phyloP scores from a whole-genome alignment of 2,113 vertebrate genomes.

The Gymnorhina tibicen region DNA sequence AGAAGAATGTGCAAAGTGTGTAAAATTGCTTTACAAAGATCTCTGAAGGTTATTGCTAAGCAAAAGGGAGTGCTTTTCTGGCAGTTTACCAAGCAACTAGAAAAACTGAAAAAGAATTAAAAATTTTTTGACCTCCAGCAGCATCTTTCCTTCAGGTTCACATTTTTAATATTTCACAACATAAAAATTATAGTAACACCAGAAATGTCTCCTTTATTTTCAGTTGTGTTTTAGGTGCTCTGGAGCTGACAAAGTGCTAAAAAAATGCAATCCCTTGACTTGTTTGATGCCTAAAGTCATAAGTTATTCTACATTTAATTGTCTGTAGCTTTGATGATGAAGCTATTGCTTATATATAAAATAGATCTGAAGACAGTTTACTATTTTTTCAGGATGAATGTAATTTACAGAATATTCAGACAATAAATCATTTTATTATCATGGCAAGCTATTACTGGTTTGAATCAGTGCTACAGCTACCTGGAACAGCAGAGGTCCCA shows the following conservation, averaged over 20 bases:
- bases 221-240: neutral
- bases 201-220: conserved; percentile 10
- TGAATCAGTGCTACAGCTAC: conserved; percentile 10
- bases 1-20: neutral
- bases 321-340: conserved; percentile 47
- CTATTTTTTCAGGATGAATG: conserved; percentile 75
- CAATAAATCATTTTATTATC: conserved; percentile 78
- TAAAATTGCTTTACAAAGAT: neutral
- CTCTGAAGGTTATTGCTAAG: neutral
- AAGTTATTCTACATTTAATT: conserved; percentile 11
- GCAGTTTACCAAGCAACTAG: neutral
- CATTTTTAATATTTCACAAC: neutral
- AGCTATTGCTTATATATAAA: conserved; percentile 53
- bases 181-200: neutral
- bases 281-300: conserved; percentile 39
- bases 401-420: conserved; percentile 69
- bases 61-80: neutral
- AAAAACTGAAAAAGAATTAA: neutral
- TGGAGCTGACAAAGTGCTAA: neutral
- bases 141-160: neutral
- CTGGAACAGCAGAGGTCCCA: neutral
- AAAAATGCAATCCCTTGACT: neutral
- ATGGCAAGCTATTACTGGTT: conserved; percentile 46
- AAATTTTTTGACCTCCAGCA: neutral
- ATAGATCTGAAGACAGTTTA: conserved; percentile 52